Evolutionary conservation across 2,888 invertebrate species (phyloP).

Genomic region (Acanthopleura granulata): DNA sequence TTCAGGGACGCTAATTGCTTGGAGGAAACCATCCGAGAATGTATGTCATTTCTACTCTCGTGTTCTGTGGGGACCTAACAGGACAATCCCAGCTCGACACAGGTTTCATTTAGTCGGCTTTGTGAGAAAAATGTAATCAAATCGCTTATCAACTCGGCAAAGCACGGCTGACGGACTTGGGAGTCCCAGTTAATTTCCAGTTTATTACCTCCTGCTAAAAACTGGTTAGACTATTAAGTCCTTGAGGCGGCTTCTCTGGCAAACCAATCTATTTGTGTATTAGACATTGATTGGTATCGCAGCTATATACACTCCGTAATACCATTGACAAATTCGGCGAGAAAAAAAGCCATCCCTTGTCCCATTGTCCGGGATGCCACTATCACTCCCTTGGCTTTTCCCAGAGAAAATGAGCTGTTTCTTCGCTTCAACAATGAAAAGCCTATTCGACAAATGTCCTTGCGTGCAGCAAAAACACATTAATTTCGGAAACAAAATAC

Average conservation of each 20-base stretch:
- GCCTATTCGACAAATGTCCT: not conserved
- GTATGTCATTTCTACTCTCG: not conserved
- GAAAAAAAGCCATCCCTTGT: not conserved
- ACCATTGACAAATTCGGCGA: not conserved
- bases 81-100: not conserved
- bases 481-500: not conserved
- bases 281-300: conserved; percentile 13
- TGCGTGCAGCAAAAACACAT: not conserved
- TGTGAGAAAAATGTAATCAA: conserved; percentile 15
- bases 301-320: conserved; percentile 1
- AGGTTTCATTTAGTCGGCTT: conserved; percentile 15
- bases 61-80: not conserved
- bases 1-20: not conserved
- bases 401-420: not conserved
- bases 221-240: not conserved
- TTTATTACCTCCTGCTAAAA: conserved; percentile 13
- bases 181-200: conserved; percentile 11
- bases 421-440: not conserved
- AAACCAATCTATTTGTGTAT: conserved; percentile 1
- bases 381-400: not conserved
- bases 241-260: conserved; percentile 1
- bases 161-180: not conserved
- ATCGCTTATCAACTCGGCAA: not conserved
- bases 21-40: not conserved
- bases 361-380: not conserved